phyloP scores from a whole-genome alignment of 2,888 invertebrate species.

The Lasioglossum lativentre region DNA sequence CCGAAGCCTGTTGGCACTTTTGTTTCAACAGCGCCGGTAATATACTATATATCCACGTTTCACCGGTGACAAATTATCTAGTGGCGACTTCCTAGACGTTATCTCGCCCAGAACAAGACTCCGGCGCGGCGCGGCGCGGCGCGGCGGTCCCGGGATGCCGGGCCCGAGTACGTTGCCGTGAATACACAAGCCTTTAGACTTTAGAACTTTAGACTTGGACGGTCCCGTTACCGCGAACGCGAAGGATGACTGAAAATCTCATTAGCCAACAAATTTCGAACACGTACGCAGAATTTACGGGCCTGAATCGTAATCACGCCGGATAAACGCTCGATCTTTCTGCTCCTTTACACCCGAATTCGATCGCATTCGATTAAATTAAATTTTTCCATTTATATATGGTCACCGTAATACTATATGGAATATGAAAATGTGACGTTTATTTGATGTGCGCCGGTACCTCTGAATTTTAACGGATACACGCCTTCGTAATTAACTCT shows the following conservation, averaged over 20 bases:
- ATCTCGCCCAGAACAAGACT: conserved; percentile 58
- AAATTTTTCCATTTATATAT: background rate
- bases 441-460: background rate
- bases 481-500: conserved; percentile 61
- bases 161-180: conserved; percentile 36
- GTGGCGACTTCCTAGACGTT: conserved; percentile 69
- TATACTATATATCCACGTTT: conserved; percentile 68
- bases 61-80: conserved; percentile 71
- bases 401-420: background rate
- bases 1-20: conserved; percentile 51
- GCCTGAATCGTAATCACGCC: background rate
- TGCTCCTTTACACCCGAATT: background rate
- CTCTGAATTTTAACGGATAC: conserved; percentile 49
- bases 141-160: conserved; percentile 39
- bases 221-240: background rate
- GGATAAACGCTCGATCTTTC: background rate
- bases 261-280: conserved; percentile 45
- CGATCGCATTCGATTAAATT: background rate
- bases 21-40: conserved; percentile 39
- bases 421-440: conserved; percentile 48
- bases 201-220: too few species aligned
- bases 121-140: too few species aligned
- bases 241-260: conserved; percentile 51
- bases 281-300: conserved; percentile 31
- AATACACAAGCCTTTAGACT: conserved; percentile 18